These are phyloP conservation scores for Anarsia innoxiella DNA, from an alignment of 2,888 invertebrate species.

Conservation along the genomic window DNA sequence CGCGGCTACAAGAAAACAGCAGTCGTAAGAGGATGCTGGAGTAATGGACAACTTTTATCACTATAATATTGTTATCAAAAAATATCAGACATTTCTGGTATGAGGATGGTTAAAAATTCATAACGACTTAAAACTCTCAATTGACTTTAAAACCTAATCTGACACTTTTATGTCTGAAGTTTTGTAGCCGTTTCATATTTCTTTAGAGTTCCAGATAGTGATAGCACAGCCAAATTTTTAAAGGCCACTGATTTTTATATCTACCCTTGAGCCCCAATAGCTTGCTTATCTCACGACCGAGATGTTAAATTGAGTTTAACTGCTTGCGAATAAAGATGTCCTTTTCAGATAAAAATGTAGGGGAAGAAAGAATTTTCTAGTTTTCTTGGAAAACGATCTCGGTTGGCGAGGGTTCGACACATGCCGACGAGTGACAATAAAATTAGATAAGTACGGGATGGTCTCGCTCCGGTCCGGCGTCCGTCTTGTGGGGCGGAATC, in stretches of 20 bases:
- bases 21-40: too few species aligned
- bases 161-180: too few species aligned
- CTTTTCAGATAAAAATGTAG: constrained; percentile 41
- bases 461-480: constrained; percentile 48
- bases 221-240: constrained; percentile 22
- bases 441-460: constrained; percentile 73
- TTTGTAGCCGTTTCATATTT: too few species aligned
- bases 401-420: constrained; percentile 32
- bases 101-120: too few species aligned
- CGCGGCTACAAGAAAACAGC: too few species aligned
- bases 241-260: constrained; percentile 35
- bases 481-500: constrained; percentile 64
- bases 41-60: too few species aligned
- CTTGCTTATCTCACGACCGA: constrained; percentile 47
- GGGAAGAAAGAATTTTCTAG: constrained; percentile 25
- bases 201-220: not conserved
- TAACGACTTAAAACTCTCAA: too few species aligned
- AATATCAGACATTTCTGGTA: too few species aligned
- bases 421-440: constrained; percentile 65
- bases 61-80: too few species aligned
- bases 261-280: constrained; percentile 31
- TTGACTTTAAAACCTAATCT: too few species aligned
- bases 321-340: constrained; percentile 65
- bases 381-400: constrained; percentile 26
- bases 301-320: constrained; percentile 65